Evolutionary conservation across 2,888 invertebrate species (phyloP).

Genomic region (Caenorhabditis wallacei): DNA sequence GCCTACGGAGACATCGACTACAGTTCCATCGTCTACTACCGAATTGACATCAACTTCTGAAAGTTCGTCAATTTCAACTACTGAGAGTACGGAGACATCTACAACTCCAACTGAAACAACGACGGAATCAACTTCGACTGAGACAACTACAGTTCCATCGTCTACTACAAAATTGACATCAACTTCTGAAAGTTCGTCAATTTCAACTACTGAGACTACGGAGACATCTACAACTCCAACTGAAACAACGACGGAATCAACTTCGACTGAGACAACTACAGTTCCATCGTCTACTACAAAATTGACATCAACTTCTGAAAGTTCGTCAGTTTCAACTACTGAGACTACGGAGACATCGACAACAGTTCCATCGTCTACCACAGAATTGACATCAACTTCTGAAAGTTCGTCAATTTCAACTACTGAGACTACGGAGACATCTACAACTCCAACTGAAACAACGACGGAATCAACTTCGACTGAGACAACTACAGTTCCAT

Average conservation of each 20-base stretch:
- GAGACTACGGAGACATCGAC: not conserved
- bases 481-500: not conserved
- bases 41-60: too few species aligned
- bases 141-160: not conserved
- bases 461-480: not conserved
- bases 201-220: not conserved
- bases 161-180: not conserved
- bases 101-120: not conserved
- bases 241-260: not conserved
- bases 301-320: not conserved
- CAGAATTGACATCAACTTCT: not conserved
- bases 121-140: not conserved
- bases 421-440: not conserved
- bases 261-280: not conserved
- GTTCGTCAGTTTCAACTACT: not conserved
- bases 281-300: not conserved
- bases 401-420: not conserved
- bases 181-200: not conserved
- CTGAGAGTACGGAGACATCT: not conserved
- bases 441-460: not conserved
- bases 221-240: not conserved
- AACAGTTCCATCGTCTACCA: too few species aligned
- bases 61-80: not conserved
- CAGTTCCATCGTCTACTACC: too few species aligned
- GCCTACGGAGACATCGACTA: too few species aligned